Base-by-base conservation (phyloP, 2,888 invertebrate species). In the Eudasyphora cyanicolor region DNA sequence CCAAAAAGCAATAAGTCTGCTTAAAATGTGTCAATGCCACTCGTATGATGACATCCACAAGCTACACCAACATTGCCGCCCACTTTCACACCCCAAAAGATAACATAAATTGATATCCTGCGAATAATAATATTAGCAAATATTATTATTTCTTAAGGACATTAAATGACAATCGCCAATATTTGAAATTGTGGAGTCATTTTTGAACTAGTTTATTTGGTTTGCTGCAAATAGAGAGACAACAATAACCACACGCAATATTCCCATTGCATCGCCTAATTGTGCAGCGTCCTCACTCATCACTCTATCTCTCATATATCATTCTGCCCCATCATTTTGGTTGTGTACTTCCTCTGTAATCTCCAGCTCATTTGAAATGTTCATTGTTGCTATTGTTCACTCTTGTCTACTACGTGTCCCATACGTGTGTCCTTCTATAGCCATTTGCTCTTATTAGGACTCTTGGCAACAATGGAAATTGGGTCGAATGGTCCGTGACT, bases 131-230 rank as follows among this genome's bases (percentile, higher is more conserved):
- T 45, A n/a, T 45, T n/a, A 14, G 45, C n/a, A 45, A 10, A 12
- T 51, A n/a, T 70, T 70, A 67, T 64, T 6, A 17, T 38, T 76
- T 64, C 29, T 45, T 12, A 35, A 35, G n/a, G 71, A 77, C 73
- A 73, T 76, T 19, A 78, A 70, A 75, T 54, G 75, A 62, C 74
- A 60, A 78, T 62, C 62, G 70, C 62, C 60, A 67, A 51, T 49
- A 67, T 76, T 57, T 76, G 45, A 12, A 35, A 49, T 60, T 78
- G 62, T 77, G 19, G 57, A 78, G 70, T 78, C 70, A 70, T 70
- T 82, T 77, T 12, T 77, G 19, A 4, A 19, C 60, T 74, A 14
- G 24, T 5, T 6, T 57, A 17, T 29, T 69, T 74, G 17, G 24
- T 5, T 6, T 57, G 10, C 38, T n/a, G 2, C 14, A 38, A 54